Evolutionary conservation across 2,113 vertebrate genomes (phyloP).

Genomic region (Lagopus leucura): DNA sequence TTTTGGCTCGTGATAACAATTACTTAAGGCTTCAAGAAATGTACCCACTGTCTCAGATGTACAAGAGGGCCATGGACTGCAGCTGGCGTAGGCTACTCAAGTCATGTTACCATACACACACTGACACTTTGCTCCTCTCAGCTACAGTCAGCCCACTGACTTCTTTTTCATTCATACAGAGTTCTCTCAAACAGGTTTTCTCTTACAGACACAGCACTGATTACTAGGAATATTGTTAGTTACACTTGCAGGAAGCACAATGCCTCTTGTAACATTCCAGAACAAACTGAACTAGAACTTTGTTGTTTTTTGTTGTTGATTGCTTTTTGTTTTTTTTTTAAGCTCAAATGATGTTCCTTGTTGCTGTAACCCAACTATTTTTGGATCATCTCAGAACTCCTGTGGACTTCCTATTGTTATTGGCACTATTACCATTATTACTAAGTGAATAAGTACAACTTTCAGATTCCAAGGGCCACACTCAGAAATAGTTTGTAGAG

Average conservation of each 20-base stretch:
- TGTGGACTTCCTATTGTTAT: conserved; percentile 30
- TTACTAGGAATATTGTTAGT: not conserved
- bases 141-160: no score
- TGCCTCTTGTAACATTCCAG: not conserved
- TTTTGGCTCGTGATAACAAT: not conserved
- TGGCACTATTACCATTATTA: not conserved
- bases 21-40: not conserved
- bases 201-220: not conserved
- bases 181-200: not conserved
- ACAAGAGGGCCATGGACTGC: fast-evolving
- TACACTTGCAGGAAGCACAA: not conserved
- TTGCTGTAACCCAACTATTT: conserved; percentile 3
- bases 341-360: not conserved
- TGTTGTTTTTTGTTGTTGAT: not conserved
- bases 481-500: not conserved
- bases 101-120: fast-evolving
- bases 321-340: not conserved
- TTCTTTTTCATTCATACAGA: fast-evolving
- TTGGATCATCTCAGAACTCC: not conserved
- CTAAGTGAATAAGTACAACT: conserved; percentile 29
- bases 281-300: not conserved
- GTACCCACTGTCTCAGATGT: not conserved
- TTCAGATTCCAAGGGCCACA: not conserved
- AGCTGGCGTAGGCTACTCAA: not conserved
- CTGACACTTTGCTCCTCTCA: fast-evolving